Conservation (phyloP, 1,140 invertebrate genomes). For the Amphibalanus amphitrite region DNA sequence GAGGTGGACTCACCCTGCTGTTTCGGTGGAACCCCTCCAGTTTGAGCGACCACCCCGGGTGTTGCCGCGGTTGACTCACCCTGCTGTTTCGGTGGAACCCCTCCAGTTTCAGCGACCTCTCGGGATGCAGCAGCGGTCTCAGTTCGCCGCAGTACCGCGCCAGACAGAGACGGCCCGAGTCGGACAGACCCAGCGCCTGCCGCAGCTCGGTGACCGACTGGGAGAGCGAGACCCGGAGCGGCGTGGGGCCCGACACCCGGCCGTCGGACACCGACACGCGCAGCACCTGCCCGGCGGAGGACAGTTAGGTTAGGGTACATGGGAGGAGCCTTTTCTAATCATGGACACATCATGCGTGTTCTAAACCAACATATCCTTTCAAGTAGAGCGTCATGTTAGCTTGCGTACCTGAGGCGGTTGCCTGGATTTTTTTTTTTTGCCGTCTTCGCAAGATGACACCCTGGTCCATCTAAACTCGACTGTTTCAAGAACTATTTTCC, state of each 20-base stretch:
- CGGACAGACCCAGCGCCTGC: constrained; percentile 31
- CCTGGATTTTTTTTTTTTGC: too few relatives aligned
- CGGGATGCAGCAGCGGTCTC: constrained; percentile 30
- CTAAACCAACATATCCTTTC: too few relatives aligned
- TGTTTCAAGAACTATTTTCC: too few relatives aligned
- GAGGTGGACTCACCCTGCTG: constrained; percentile 32
- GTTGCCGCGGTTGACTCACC: constrained; percentile 28
- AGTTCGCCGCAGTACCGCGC: constrained; percentile 33
- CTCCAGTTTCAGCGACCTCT: constrained; percentile 30
- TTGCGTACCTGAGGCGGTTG: too few relatives aligned
- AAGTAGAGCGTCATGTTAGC: too few relatives aligned
- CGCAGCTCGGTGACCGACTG: constrained; percentile 44
- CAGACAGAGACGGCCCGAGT: constrained; percentile 33
- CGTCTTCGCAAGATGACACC: too few relatives aligned
- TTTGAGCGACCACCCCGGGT: constrained; percentile 32
- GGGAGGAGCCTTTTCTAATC: too few relatives aligned
- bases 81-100: constrained; percentile 35
- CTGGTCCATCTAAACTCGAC: too few relatives aligned
- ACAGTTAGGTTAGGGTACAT: too few relatives aligned
- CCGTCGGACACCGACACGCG: constrained; percentile 37
- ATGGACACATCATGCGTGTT: too few relatives aligned
- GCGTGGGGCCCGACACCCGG: constrained; percentile 41
- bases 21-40: constrained; percentile 31
- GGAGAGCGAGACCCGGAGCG: constrained; percentile 37
- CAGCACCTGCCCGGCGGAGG: constrained; percentile 39